phyloP scores from a whole-genome alignment of 2,113 vertebrate genomes.

The Oreotrochilus melanogaster region DNA sequence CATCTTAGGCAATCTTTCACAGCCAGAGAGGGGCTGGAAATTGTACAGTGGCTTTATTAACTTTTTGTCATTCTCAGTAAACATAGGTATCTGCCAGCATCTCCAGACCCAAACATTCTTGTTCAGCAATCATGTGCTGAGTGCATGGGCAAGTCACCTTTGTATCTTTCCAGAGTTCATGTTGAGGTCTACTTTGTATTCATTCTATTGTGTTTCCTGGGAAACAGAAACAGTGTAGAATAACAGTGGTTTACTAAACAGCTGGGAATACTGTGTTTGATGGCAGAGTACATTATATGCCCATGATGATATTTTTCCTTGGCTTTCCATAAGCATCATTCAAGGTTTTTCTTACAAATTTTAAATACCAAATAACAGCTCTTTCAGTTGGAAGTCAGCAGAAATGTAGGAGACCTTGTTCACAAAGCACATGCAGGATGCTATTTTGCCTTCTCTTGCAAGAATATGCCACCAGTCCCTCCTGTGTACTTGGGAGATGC shows the following conservation, averaged over 20 bases:
- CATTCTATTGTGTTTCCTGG: conserved; percentile 39
- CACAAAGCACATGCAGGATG: background rate
- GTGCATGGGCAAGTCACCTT: conserved; percentile 22
- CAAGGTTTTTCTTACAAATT: background rate
- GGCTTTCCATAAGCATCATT: background rate
- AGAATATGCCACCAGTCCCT: background rate
- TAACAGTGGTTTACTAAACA: conserved; percentile 8
- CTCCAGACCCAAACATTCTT: conserved; percentile 15
- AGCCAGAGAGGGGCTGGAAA: background rate
- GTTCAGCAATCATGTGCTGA: background rate
- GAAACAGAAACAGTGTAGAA: conserved; percentile 39
- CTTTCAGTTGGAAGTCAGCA: background rate
- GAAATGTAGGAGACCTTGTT: background rate
- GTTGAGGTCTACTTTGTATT: conserved; percentile 48
- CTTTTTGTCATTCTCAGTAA: conserved; percentile 46
- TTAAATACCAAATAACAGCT: background rate
- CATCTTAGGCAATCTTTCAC: background rate
- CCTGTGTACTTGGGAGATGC: background rate
- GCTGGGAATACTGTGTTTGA: background rate
- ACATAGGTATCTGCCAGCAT: conserved; percentile 19
- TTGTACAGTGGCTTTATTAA: conserved; percentile 28
- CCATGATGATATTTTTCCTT: conserved; percentile 16
- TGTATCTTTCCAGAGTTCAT: conserved; percentile 55
- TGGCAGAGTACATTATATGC: conserved; percentile 8
- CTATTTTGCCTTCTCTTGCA: background rate